Conservation (phyloP, 2,797 vertebrate genomes). For the Rhinichthys osculus region DNA sequence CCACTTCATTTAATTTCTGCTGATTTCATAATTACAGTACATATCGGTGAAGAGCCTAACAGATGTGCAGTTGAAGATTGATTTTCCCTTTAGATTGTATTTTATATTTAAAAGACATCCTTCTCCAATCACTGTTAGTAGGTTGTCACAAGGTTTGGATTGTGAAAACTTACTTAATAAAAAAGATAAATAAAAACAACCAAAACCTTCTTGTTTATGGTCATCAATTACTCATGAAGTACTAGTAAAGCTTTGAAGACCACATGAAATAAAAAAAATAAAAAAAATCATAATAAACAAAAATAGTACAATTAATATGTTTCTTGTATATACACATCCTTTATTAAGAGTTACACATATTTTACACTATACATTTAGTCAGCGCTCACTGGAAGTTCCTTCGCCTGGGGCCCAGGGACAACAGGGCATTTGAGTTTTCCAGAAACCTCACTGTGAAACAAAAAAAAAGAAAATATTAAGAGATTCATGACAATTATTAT, state of each 20-base stretch:
- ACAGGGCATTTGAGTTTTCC: constrained; percentile 79
- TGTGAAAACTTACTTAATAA: background rate
- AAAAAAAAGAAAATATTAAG: constrained; percentile 17
- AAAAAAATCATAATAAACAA: background rate
- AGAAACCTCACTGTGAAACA: constrained; percentile 72
- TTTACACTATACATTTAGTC: constrained; percentile 86
- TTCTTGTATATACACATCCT: constrained; percentile 32
- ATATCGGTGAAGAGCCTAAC: background rate
- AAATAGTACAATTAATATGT: background rate
- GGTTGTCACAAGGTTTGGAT: background rate
- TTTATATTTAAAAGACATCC: background rate
- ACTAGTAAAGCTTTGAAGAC: background rate
- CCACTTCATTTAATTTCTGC: background rate
- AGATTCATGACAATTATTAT: background rate
- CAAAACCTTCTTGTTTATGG: background rate
- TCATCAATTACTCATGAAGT: background rate
- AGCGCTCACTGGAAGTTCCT: constrained; percentile 82
- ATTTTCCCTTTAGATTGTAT: background rate
- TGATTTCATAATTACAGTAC: background rate
- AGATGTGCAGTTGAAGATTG: background rate
- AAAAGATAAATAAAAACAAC: background rate
- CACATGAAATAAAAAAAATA: background rate
- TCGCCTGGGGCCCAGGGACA: constrained; percentile 77
- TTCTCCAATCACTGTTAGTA: background rate
- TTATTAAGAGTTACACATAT: constrained; percentile 37